phyloP scores from a whole-genome alignment of 2,888 invertebrate species.

The Ctena decussata region DNA sequence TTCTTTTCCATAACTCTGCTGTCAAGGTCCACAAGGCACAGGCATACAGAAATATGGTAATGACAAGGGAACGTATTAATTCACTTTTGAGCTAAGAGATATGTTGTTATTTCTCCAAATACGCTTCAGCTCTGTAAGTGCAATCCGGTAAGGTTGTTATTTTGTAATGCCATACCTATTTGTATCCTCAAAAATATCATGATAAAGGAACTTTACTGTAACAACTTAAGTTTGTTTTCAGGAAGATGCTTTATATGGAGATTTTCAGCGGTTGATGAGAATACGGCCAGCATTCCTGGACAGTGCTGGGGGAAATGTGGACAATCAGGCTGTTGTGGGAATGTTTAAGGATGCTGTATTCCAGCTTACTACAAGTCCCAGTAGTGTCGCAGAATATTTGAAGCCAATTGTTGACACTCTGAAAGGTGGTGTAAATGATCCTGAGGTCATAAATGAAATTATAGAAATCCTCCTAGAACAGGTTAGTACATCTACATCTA shows the following conservation, averaged over 20 bases:
- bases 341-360: slow-evolving; percentile 75
- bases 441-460: slow-evolving; percentile 67
- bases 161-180: too few relatives aligned
- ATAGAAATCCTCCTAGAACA: slow-evolving; percentile 79
- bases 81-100: too few relatives aligned
- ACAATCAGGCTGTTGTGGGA: slow-evolving; percentile 54
- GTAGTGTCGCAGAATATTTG: slow-evolving; percentile 82
- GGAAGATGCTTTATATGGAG: slow-evolving; percentile 63
- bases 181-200: too few relatives aligned
- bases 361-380: slow-evolving; percentile 83
- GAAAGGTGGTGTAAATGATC: slow-evolving; percentile 67
- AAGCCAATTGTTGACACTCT: slow-evolving; percentile 79
- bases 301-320: slow-evolving; percentile 41
- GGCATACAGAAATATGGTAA: too few relatives aligned
- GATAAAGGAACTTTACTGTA: too few relatives aligned
- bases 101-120: too few relatives aligned
- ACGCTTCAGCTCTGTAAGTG: too few relatives aligned
- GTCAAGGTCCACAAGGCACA: too few relatives aligned
- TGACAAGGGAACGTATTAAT: too few relatives aligned
- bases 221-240: neutral
- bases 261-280: slow-evolving; percentile 67
- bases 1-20: too few relatives aligned
- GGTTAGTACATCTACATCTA: too few relatives aligned
- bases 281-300: slow-evolving; percentile 59
- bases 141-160: too few relatives aligned